phyloP scores from a whole-genome alignment of 2,797 vertebrate genomes.

The Austrolebias charrua region DNA sequence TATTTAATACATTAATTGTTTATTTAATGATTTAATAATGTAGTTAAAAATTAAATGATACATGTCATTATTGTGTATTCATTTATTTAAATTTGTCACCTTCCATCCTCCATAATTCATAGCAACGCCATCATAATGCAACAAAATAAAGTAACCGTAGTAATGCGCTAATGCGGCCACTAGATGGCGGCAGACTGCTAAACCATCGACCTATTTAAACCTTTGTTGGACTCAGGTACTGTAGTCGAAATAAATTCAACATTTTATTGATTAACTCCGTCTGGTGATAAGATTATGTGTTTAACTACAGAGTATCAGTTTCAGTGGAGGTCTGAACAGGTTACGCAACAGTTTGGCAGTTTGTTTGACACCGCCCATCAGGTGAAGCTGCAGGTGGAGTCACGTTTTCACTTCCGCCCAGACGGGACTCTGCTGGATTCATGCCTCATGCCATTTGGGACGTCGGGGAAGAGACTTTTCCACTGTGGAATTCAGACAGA shows the following conservation, averaged over 20 bases:
- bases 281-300: not conserved
- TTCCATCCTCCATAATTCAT: too few relatives aligned
- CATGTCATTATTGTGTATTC: too few relatives aligned
- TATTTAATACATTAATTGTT: too few relatives aligned
- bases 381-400: conserved; percentile 35
- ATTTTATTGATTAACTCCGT: too few relatives aligned
- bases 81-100: too few relatives aligned
- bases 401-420: not conserved
- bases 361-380: conserved; percentile 46
- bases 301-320: not conserved
- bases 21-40: too few relatives aligned
- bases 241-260: too few relatives aligned
- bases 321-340: conserved; percentile 5
- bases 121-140: too few relatives aligned
- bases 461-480: not conserved
- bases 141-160: too few relatives aligned
- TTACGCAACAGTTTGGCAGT: conserved; percentile 23
- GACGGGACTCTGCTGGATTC: not conserved
- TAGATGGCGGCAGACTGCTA: conserved; percentile 30
- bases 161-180: conserved; percentile 20
- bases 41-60: too few relatives aligned
- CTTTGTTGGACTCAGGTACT: too few relatives aligned
- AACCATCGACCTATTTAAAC: not conserved
- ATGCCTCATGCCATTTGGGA: not conserved
- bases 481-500: not conserved